phyloP scores from a whole-genome alignment of 2,797 vertebrate species.

The Crax fasciolata region DNA sequence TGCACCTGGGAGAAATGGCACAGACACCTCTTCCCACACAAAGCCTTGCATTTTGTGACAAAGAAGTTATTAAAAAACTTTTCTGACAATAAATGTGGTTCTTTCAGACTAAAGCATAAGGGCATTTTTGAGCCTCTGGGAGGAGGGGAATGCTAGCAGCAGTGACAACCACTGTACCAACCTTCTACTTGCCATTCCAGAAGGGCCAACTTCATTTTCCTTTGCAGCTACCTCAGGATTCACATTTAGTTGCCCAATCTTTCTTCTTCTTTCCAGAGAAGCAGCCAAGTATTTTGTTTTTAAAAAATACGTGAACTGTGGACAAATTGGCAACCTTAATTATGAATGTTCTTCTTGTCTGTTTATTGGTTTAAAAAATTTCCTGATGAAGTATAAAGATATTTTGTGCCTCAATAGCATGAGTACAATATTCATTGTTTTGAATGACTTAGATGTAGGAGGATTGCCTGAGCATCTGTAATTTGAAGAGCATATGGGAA shows the following conservation, averaged over 20 bases:
- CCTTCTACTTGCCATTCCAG: rapidly evolving
- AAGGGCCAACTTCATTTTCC: neutral
- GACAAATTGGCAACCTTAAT: neutral
- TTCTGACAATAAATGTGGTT: neutral
- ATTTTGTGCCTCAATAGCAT: neutral
- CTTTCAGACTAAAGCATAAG: neutral
- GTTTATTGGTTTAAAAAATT: constrained; percentile 25
- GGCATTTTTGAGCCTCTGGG: neutral
- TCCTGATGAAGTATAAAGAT: neutral
- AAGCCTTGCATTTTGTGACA: neutral
- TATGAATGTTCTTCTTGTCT: neutral
- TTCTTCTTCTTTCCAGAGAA: neutral
- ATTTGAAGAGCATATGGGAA: constrained; percentile 12
- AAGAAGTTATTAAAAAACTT: neutral
- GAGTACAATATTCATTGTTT: constrained; percentile 22
- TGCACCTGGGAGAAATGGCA: neutral
- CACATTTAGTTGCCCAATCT: neutral
- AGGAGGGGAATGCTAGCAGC: neutral
- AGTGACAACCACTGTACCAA: neutral
- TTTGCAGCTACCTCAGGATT: neutral
- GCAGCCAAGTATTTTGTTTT: neutral
- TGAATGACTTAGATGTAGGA: neutral
- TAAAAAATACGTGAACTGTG: neutral
- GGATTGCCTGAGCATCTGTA: neutral
- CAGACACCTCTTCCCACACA: neutral